phyloP scores from a whole-genome alignment of 2,888 invertebrate species.

The Suillia variegata region DNA sequence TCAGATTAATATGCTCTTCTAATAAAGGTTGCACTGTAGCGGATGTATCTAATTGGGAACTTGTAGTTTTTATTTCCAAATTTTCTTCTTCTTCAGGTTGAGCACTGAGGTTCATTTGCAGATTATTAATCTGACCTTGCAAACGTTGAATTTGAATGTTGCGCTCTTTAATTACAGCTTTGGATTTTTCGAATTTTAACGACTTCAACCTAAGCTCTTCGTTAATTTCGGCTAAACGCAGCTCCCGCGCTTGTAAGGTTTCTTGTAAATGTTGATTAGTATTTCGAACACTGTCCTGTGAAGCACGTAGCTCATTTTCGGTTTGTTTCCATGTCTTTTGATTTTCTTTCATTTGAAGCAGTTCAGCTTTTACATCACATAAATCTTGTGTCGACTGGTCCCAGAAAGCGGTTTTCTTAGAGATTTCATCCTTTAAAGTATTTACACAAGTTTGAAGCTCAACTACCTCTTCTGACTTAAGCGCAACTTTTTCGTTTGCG shows the following conservation, averaged over 20 bases:
- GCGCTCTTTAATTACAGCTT: slow-evolving; percentile 64
- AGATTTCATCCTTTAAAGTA: background rate
- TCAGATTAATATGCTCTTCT: slow-evolving; percentile 32
- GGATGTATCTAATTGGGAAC: slow-evolving; percentile 23
- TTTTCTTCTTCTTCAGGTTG: slow-evolving; percentile 40
- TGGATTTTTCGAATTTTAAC: slow-evolving; percentile 64
- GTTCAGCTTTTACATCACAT: slow-evolving; percentile 33
- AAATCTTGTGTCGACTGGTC: slow-evolving; percentile 29
- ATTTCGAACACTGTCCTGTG: too few relatives aligned
- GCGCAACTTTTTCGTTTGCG: background rate
- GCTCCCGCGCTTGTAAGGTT: slow-evolving; percentile 42
- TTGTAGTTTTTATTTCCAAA: slow-evolving; percentile 2
- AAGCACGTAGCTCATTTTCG: slow-evolving; percentile 25
- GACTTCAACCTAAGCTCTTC: slow-evolving; percentile 63
- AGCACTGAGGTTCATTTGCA: slow-evolving; percentile 38
- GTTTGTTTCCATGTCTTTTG: slow-evolving; percentile 14
- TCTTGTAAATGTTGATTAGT: too few relatives aligned
- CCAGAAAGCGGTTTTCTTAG: slow-evolving; percentile 24
- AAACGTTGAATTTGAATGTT: slow-evolving; percentile 65
- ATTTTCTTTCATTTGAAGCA: slow-evolving; percentile 27
- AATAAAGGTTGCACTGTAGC: slow-evolving; percentile 15
- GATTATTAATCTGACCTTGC: slow-evolving; percentile 42
- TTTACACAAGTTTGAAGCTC: background rate
- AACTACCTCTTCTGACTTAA: background rate
- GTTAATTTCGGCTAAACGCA: slow-evolving; percentile 59